Percentiles rank a stretch among this genome's conserved stretches.
Conservation (phyloP, 2,113 vertebrate species). For the Passer domesticus region DNA sequence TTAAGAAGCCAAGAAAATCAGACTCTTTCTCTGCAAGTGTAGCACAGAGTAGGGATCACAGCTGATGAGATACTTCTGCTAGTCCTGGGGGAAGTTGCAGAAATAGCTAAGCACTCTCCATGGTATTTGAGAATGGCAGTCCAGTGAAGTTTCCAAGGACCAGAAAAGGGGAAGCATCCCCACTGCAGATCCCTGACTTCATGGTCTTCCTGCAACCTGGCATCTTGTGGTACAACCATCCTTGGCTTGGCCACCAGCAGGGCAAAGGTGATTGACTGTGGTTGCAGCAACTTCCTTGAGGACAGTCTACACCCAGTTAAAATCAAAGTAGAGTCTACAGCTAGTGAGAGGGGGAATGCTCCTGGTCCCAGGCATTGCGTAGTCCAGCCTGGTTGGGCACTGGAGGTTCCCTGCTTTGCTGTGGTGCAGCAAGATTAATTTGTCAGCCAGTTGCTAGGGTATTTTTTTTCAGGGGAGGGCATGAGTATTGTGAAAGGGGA, state of each 20-base stretch:
- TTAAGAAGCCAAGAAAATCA: neutral
- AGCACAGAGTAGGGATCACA: neutral
- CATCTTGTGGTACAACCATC: neutral
- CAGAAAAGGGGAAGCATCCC: neutral
- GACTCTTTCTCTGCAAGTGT: neutral
- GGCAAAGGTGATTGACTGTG: neutral
- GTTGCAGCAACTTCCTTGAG: neutral
- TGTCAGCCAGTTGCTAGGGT: neutral
- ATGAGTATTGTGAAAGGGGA: neutral
- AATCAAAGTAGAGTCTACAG: neutral
- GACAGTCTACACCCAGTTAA: neutral
- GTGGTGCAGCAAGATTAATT: neutral
- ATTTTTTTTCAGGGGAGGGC: neutral
- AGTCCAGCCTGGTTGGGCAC: too few relatives aligned
- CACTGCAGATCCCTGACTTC: neutral
- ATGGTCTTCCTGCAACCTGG: neutral
- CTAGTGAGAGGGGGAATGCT: neutral
- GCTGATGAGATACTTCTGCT: neutral
- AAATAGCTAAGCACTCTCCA: neutral
- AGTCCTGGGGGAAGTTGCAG: neutral
- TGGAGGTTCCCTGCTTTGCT: neutral
- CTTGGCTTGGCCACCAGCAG: neutral
- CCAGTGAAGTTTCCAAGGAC: neutral
- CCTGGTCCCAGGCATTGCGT: neutral
- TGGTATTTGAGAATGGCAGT: neutral